Evolutionary conservation across 2,113 vertebrate genomes (phyloP).

Genomic region (Megaceryle torquata): DNA sequence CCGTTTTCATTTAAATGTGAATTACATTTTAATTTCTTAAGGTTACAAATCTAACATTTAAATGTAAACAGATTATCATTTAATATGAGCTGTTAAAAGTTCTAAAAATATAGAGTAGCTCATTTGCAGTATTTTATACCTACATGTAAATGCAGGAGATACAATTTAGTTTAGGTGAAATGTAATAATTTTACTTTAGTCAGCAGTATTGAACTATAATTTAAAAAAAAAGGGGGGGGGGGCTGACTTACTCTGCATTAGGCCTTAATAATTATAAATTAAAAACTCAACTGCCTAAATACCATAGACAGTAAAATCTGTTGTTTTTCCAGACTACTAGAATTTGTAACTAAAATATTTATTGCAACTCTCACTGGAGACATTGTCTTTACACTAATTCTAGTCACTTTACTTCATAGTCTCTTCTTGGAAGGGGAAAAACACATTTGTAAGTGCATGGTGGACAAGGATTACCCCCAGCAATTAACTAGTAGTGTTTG

Average conservation of each 20-base stretch:
- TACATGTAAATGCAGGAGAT: neutral
- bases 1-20: neutral
- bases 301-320: neutral
- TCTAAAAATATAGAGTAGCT: neutral
- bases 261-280: neutral
- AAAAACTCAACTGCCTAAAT: neutral
- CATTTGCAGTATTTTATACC: neutral
- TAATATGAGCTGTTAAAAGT: neutral
- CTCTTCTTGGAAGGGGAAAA: neutral
- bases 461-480: neutral
- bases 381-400: neutral
- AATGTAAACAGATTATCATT: neutral
- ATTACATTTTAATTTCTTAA: neutral
- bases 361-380: neutral
- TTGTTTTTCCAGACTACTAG: neutral
- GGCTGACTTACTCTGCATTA: neutral
- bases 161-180: neutral
- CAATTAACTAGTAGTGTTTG: neutral
- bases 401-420: neutral
- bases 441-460: fast-evolving
- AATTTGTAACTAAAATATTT: neutral
- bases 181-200: neutral
- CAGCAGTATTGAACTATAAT: neutral
- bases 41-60: neutral
- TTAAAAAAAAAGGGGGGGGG: neutral